Evolutionary conservation across 2,888 invertebrate genomes (phyloP).

Genomic region (Sarcophaga rosellei): DNA sequence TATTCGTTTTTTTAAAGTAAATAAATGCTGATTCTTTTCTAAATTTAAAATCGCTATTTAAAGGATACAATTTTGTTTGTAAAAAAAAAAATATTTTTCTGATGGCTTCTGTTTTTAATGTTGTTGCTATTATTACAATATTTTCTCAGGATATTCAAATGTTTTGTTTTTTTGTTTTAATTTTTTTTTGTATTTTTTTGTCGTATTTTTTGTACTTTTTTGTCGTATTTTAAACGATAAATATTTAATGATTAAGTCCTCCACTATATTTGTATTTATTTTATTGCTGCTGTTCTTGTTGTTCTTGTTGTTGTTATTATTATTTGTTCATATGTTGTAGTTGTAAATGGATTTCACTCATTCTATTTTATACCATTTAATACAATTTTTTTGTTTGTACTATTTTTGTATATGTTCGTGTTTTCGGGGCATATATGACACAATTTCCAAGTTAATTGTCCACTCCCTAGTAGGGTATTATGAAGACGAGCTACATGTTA

Average conservation of each 20-base stretch:
- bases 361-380: background rate
- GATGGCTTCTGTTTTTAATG: background rate
- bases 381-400: background rate
- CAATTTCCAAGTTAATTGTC: conserved; percentile 12
- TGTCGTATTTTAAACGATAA: conserved; percentile 23
- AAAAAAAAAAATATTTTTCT: too few relatives aligned
- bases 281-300: background rate
- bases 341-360: background rate
- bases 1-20: conserved; percentile 39
- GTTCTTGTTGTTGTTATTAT: background rate
- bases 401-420: conserved; percentile 8
- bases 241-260: conserved; percentile 33
- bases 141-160: conserved; percentile 54
- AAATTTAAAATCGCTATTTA: conserved; percentile 2
- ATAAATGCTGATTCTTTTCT: background rate
- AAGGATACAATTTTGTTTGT: background rate
- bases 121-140: background rate
- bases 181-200: conserved; percentile 7
- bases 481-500: too few relatives aligned
- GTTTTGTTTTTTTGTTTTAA: background rate
- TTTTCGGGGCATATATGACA: conserved; percentile 47
- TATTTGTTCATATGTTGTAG: background rate
- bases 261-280: background rate
- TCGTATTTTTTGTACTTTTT: conserved; percentile 2
- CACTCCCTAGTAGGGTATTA: conserved; percentile 6